Evolutionary conservation across 1,140 invertebrate species (phyloP), one percentile per base, ranked within the genome.

Genomic region (Apocrypta bakeri): DNA sequence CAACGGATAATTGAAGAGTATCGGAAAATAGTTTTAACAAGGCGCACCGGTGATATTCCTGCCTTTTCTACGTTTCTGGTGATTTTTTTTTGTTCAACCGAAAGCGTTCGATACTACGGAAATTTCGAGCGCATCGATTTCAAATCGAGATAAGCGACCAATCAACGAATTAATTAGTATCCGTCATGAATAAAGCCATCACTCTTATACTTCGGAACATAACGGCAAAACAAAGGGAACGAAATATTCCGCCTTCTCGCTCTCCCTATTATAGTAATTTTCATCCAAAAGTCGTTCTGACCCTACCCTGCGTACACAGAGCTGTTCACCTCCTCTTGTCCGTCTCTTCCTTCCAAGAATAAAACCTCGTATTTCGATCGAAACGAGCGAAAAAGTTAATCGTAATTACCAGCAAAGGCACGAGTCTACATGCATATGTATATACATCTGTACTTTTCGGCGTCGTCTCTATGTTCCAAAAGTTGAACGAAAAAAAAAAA

Each of bases 201-300:
- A 82, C 29, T 77, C 42, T 71, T 63, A 8, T 12, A 1, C 33
- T 71, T 33, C 7, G 2, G 25, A 63, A 31, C 17, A 9, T 66
- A 74, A 75, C 21, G 71, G 71, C 40, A 48, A 29, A 64, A 42
- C 12, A 74, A 81, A 74, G 37, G 40, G 61, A 72, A 72, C 69
- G 24, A 74, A 74, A 24, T 56, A 66, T 48, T 68, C 63, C 64
- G 37, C 24, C 42, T 72, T 29, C 63, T 29, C 33, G 56, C 25
- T 21, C 29, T 40, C 8, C 40, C 81, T 77, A 82, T 82, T 82
- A 82, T 82, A 82, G 74, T 82, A 77, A 82, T 82, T 82, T 82
- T 82, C 66, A 73, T 24, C 66, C 6, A 27, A 71, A 69, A 77
- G 42, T 12, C 56, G 33, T 61, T 48, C 40, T 31, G 25, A 17